These are phyloP conservation scores for Dermatemys mawii DNA, from an alignment of 2,113 vertebrate species.

Conservation along the genomic window DNA sequence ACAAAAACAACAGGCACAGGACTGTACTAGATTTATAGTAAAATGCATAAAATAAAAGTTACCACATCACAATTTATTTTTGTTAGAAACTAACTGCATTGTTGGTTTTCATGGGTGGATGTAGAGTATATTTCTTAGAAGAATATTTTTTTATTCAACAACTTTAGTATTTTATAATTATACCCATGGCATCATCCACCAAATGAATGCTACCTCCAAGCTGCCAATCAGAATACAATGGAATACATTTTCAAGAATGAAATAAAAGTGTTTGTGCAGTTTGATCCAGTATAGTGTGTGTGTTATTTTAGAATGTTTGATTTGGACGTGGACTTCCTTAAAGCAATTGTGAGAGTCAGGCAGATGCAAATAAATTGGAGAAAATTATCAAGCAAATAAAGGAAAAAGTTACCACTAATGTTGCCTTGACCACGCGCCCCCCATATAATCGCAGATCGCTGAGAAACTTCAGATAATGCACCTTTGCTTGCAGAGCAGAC, in stretches of 20 bases:
- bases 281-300: background rate
- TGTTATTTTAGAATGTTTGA: background rate
- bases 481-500: constrained; percentile 97
- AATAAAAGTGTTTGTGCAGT: background rate
- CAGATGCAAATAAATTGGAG: background rate
- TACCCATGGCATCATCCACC: background rate
- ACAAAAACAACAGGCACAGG: background rate
- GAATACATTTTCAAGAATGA: background rate
- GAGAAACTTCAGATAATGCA: constrained; percentile 98
- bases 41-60: constrained; percentile 22
- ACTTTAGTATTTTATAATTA: background rate
- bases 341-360: background rate
- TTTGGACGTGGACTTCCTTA: background rate
- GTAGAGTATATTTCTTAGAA: constrained; percentile 7
- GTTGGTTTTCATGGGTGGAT: constrained; percentile 16
- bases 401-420: constrained; percentile 85
- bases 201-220: background rate
- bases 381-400: constrained; percentile 17
- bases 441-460: constrained; percentile 95
- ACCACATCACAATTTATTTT: background rate
- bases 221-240: background rate
- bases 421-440: constrained; percentile 95
- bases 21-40: constrained; percentile 12
- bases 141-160: constrained; percentile 13
- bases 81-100: background rate